Evolutionary conservation across 2,113 vertebrate species (phyloP).

Genomic region (Anarrhichthys ocellatus): DNA sequence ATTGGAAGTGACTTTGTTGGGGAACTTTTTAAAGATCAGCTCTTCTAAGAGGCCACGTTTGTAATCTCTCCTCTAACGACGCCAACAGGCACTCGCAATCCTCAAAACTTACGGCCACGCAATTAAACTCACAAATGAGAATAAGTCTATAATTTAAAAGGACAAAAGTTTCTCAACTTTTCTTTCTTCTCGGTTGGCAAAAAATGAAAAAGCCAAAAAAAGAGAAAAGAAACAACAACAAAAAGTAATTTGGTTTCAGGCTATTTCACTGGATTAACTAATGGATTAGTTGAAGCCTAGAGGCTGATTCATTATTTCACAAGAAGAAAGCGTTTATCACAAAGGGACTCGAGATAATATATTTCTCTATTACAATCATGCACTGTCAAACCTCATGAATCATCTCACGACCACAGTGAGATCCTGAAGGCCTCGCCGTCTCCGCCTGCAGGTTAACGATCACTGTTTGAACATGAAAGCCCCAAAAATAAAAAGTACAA

Average conservation of each 20-base stretch:
- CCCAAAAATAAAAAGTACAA: not conserved
- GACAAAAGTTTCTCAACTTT: not conserved
- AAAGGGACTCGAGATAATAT: not conserved
- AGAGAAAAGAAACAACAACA: too few relatives aligned
- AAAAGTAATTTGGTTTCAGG: not conserved
- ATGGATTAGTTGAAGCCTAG: constrained; percentile 26
- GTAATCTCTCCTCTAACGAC: constrained; percentile 49
- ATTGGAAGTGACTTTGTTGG: constrained; percentile 48
- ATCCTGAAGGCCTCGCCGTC: not conserved
- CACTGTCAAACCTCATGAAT: constrained; percentile 45
- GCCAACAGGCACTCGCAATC: constrained; percentile 33
- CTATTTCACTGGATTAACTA: constrained; percentile 40
- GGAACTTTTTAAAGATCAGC: constrained; percentile 60
- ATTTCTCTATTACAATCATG: constrained; percentile 25
- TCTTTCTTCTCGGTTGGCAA: not conserved
- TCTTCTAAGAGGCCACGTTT: constrained; percentile 15
- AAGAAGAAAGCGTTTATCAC: constrained; percentile 45
- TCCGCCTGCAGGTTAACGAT: constrained; percentile 2
- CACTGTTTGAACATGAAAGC: constrained; percentile 13
- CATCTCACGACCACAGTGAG: not conserved
- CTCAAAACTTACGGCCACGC: constrained; percentile 6
- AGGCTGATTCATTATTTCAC: constrained; percentile 53
- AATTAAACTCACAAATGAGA: constrained; percentile 48
- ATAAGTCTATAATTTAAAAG: constrained; percentile 16
- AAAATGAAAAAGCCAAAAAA: too few relatives aligned